Base-by-base conservation (phyloP, 1,140 invertebrate genomes). In the Drosophila neocordata region DNA sequence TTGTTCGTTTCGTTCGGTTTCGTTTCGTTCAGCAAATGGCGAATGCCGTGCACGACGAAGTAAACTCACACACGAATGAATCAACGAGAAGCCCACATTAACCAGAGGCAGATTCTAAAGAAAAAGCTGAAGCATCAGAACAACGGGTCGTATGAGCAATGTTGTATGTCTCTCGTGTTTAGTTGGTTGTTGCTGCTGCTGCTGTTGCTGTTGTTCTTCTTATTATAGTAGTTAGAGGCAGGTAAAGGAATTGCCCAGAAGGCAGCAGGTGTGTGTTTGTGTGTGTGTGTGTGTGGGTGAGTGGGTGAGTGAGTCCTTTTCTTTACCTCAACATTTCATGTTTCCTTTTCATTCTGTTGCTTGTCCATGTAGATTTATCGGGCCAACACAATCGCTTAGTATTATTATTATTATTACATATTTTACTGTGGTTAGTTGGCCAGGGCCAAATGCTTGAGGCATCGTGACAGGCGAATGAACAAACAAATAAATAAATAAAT, bases 111-210 rank as follows among this genome's bases (percentile, higher is more conserved):
- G 8, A 35, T 11, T 15, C 13, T 44, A 13, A 2, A 8, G 2
- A 4, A 18, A 12, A 55, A 51, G 18, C 18, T 11, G n/a, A 9
- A 27, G 7, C 9, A 20, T 27, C 12, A 22, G 31, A 53, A 38
- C 66, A 68, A 85, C 81, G 81, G 69, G 77, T 78, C 81, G 82
- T 87, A 87, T 85, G 77, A 74, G 63, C 83, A 88, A 88, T 85
- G 68, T 70, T 68, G 78, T 60, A 59, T 69, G 65, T 64, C 65
- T 31, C 4, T 31, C 27, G 2, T 31, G 2, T 31, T 31, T 31
- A 7, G 27, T 31, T 31, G 4, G 24, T 1, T 24, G 1, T 1
- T 24, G 24, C 59, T 38, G 63, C 48, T 8, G 66, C 12, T 34
- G 24, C 12, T 41, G 58, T 4, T 59, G 60, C 48, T 60, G 13